A percentile compares a stretch with the other conserved stretches of the same genome.
Conservation (phyloP, 1,140 invertebrate genomes). For the Atopsyche davidsoni region DNA sequence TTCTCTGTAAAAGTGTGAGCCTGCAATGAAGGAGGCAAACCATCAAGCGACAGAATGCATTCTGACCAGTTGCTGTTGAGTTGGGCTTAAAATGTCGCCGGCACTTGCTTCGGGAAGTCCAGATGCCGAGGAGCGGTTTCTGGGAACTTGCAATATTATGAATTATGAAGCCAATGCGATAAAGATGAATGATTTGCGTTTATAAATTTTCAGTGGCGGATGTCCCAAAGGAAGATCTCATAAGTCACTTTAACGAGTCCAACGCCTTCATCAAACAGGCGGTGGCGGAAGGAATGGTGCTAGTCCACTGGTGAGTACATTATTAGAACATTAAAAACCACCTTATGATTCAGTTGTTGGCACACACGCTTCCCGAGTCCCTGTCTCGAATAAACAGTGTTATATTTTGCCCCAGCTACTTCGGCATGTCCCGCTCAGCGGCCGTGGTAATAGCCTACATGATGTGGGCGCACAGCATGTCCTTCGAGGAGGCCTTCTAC, state of each 20-base stretch:
- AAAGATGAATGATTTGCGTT: constrained; percentile 7
- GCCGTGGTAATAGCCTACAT: constrained; percentile 76
- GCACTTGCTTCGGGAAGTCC: too few species aligned
- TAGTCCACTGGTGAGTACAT: constrained; percentile 68
- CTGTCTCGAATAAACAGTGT: constrained; percentile 14
- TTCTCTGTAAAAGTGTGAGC: too few species aligned
- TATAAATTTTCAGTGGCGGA: constrained; percentile 58
- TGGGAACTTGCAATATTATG: too few species aligned
- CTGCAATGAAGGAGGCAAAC: too few species aligned
- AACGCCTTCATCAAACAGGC: constrained; percentile 66
- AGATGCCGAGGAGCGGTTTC: too few species aligned
- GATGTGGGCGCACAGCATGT: constrained; percentile 74
- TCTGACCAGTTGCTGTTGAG: too few species aligned
- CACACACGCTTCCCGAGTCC: too few species aligned
- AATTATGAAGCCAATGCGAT: too few species aligned
- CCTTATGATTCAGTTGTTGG: too few species aligned
- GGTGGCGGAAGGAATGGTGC: constrained; percentile 52
- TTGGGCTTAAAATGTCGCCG: too few species aligned
- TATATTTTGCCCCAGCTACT: constrained; percentile 53
- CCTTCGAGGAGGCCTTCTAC: constrained; percentile 64
- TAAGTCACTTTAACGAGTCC: constrained; percentile 69
- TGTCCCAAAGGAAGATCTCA: constrained; percentile 72
- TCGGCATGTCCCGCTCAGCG: constrained; percentile 79
- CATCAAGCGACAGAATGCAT: too few species aligned
- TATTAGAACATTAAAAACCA: constrained; percentile 10